Base-by-base conservation (phyloP, 2,888 invertebrate genomes). In the Ypsolopha scabrella region DNA sequence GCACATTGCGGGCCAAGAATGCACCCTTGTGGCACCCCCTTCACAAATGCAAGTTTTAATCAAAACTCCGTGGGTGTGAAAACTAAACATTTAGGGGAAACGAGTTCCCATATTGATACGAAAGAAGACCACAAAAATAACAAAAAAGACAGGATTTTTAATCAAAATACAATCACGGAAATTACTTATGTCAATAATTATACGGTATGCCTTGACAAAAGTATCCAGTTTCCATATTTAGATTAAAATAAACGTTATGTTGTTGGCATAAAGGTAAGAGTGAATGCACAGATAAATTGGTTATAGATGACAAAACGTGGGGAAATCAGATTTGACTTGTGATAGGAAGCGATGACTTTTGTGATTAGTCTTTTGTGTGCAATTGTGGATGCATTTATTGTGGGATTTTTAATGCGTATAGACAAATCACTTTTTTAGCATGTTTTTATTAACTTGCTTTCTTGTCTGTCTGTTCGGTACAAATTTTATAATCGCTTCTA, bases 51-150 rank as follows among this genome's bases (percentile, higher is more conserved):
- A 62, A 68, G 74, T 78, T 80, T 80, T 81, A 83, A 85, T 83
- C 81, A 83, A 79, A 82, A 78, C 77, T 71, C 59, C 70, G 70
- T 24, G 82, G 82, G 82, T 85, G 85, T 82, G 85, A 83, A 83
- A 76, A 64, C 78, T 73, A 81, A 82, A 83, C 71, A 83, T 67
- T 68, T 66, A 68, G 80, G 83, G 80, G 76, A 74, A 65, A 59
- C 60, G 62, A 60, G 78, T 85, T 85, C 85, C 85, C 85, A 85
- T 82, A 83, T 76, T 72, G 85, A 85, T 85, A 24, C 24, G 24
- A 85, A 81, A 82, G 77, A 74, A 75, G 13, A 71, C 70, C 64
- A 75, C 71, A 65, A 66, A 60, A 67, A 72, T 70, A 73, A 73
- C 71, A 72, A 71, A 68, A 72, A 78, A 74, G 61, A 66, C 58